Conservation (phyloP, 2,888 invertebrate genomes). For the Lamellibrachia columna region DNA sequence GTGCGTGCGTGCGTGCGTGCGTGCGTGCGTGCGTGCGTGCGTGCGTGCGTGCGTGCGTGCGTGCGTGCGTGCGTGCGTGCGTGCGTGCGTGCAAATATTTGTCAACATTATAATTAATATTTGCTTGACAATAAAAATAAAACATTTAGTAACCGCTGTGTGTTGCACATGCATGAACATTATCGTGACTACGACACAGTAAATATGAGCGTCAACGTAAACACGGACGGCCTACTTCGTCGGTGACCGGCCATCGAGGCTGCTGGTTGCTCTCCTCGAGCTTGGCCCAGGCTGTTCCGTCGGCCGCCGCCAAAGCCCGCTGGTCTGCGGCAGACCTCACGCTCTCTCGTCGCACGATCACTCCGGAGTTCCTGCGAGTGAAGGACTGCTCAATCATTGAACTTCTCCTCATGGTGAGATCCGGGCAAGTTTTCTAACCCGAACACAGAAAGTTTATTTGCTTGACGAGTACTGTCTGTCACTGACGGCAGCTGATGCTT, state of each 20-base stretch:
- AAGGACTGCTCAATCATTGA: background rate
- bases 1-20: too few species aligned
- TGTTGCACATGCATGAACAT: too few species aligned
- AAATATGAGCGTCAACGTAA: background rate
- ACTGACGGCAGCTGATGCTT: background rate
- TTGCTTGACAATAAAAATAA: too few species aligned
- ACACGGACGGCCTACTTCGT: background rate
- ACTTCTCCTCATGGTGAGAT: background rate
- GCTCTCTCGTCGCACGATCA: background rate
- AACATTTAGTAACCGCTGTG: too few species aligned
- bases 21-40: too few species aligned
- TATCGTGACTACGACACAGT: too few species aligned
- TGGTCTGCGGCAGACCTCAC: background rate
- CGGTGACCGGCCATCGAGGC: conserved; percentile 6
- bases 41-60: too few species aligned
- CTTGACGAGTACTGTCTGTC: background rate
- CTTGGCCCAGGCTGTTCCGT: background rate
- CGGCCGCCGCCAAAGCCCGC: background rate
- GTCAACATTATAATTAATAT: too few species aligned
- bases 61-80: too few species aligned
- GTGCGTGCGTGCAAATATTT: too few species aligned
- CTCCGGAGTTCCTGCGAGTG: background rate
- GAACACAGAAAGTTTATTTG: background rate
- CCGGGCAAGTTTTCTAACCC: background rate
- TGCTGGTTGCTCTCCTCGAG: background rate